Conservation (phyloP, 1,140 invertebrate species). For the Bombus breviceps region DNA sequence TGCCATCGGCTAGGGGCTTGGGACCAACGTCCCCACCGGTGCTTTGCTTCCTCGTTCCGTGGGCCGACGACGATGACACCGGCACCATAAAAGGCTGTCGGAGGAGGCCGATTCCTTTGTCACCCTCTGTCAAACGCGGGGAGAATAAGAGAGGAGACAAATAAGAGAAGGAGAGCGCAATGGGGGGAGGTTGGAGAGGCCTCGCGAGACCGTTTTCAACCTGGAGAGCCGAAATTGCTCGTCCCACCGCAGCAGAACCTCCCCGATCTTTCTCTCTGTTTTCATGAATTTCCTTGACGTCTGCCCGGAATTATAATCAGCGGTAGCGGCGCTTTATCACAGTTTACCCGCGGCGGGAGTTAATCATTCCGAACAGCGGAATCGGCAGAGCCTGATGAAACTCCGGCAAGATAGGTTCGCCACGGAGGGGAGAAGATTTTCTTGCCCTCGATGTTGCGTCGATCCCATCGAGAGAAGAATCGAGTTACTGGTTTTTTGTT, state of each 20-base stretch:
- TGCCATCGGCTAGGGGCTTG: constrained; percentile 50
- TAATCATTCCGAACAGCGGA: constrained; percentile 36
- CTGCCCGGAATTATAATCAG: constrained; percentile 67
- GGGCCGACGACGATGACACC: constrained; percentile 44
- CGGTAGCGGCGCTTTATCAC: constrained; percentile 43
- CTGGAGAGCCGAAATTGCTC: constrained; percentile 62
- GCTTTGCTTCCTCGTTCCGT: constrained; percentile 11
- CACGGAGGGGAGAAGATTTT: constrained; percentile 5
- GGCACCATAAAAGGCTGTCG: constrained; percentile 37
- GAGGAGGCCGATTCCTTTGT: constrained; percentile 50
- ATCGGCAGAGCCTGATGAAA: constrained; percentile 32
- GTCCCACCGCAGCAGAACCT: constrained; percentile 10
- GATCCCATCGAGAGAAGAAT: constrained; percentile 10
- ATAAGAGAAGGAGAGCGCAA: constrained; percentile 19
- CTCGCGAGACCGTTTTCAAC: constrained; percentile 66
- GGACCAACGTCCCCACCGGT: constrained; percentile 45
- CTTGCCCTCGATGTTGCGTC: background rate
- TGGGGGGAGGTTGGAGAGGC: constrained; percentile 45
- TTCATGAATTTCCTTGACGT: constrained; percentile 66
- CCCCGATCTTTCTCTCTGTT: constrained; percentile 50
- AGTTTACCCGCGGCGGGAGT: constrained; percentile 49
- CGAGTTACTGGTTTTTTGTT: constrained; percentile 21
- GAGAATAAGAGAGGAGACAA: constrained; percentile 53
- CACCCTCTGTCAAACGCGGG: constrained; percentile 55
- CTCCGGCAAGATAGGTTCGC: background rate